Base-by-base conservation (phyloP, 2,797 vertebrate genomes). In the Melanotaenia trifasciata region DNA sequence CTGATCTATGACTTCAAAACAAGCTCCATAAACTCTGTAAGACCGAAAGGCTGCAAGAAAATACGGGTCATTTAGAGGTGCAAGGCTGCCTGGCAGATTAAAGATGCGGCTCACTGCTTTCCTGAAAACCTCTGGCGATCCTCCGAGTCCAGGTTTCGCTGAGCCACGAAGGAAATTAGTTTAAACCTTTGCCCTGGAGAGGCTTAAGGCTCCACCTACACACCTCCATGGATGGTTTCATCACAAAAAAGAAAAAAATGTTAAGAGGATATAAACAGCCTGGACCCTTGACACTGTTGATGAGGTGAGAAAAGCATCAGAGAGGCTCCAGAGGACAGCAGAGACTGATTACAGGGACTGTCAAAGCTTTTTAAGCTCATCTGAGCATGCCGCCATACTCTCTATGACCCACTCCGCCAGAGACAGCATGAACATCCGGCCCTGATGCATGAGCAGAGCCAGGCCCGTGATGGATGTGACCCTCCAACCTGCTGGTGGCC, bases 1-100 rank as follows among this genome's bases (percentile, higher is more conserved):
- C 79, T 82, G 88, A 91, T 91, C 75, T 88, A 87, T 85, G 80
- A 86, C 86, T 79, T 73, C 22, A 78, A 84, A 84, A 84, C 74
- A 72, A 80, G 81, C 65, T 54, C 40, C 63, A 69, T 73, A 79
- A 80, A 81, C 43, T 78, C 54, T 1, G 13, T 58, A 8, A 83
- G 70, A 68, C 74, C 60, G 36, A 64, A 72, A 69, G 67, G 43
- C 53, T 65, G 22, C 36, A 16, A 35, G 64, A 67, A 71, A 69
- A 76, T 35, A 67, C 66, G 53, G 53, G 76, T 84, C 62, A 70
- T 84, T 77, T 78, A 53, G 58, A 70, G 73, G 57, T 63, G 64
- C 11, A 13, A 36, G 51, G 62, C 50, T 56, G 68, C 33, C 60
- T 60, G 63, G 54, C 16, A 10, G 83, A 64, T 53, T 65, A 65